Conservation (phyloP, 2,888 invertebrate genomes). For the Tetragonula carbonaria region DNA sequence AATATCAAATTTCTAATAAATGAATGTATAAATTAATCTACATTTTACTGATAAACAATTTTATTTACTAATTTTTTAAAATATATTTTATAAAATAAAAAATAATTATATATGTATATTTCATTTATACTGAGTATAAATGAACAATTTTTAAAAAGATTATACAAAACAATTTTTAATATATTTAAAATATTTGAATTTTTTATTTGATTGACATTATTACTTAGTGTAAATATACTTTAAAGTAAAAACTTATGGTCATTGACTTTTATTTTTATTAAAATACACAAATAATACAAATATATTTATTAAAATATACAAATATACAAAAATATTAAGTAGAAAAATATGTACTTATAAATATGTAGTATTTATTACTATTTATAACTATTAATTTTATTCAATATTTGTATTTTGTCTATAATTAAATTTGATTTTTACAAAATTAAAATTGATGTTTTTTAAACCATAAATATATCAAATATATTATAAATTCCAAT, state of each 20-base stretch:
- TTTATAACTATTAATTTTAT: conserved; percentile 1
- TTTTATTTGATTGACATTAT: background rate
- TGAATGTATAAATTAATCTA: conserved; percentile 48
- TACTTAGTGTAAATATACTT: conserved; percentile 27
- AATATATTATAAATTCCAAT: background rate
- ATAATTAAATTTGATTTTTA: conserved; percentile 3
- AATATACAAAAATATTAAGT: background rate
- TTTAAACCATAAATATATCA: background rate
- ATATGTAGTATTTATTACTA: background rate
- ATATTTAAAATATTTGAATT: background rate
- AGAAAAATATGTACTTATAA: background rate
- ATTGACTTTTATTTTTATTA: conserved; percentile 22
- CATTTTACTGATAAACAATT: conserved; percentile 53
- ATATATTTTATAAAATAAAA: conserved; percentile 44
- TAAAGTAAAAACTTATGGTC: conserved; percentile 4
- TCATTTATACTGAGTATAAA: conserved; percentile 38
- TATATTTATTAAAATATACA: no score
- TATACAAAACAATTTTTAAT: background rate
- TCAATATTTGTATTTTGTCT: background rate
- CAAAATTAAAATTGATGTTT: conserved; percentile 3
- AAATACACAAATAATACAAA: no score
- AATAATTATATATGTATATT: conserved; percentile 14
- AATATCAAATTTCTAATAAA: conserved; percentile 41
- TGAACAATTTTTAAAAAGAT: conserved; percentile 1
- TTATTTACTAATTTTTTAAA: conserved; percentile 47